Base-by-base conservation (phyloP, 2,888 invertebrate species). In the Magallana nippona region DNA sequence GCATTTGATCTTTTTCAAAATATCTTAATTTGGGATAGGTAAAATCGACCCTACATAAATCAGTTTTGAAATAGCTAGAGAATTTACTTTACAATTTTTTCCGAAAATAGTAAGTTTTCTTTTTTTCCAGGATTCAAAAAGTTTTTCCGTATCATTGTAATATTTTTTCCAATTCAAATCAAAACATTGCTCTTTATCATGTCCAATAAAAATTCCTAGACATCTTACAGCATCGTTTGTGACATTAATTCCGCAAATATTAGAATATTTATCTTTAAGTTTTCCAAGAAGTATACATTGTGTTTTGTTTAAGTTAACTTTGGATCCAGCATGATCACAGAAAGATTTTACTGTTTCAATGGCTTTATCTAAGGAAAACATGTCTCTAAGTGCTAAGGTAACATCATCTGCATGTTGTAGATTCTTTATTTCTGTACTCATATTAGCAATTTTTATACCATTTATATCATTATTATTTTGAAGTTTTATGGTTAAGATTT, bases 281-380 rank as follows among this genome's bases (percentile, higher is more conserved):
- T 22, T 62, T 10, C 19, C 62, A n/a, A 62, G n/a, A 1, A 62
- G 19, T 62, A 62, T 62, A 62, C 62, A n/a, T 62, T 62, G 19
- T 62, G 62, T 62, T n/a, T 62, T 62, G 22, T 19, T 62, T 19
- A 62, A n/a, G 22, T 62, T 62, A 19, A 62, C n/a, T 62, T 62
- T 19, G 1, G 62, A 62, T 19, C 62, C 62, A 62, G 62, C 62
- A 11, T 62, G 19, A 10, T 62, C 22, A n/a, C 62, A 62, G 10
- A 62, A 58, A 58, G 1, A n/a, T 13, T 58, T 15, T n/a, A 58
- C 58, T n/a, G 17, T 58, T 58, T 58, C 58, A 58, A 58, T 58
- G 15, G 58, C 13, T 58, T 15, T 13, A 3, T 58, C 58, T 58
- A 58, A n/a, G 15, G 58, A 13, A 32, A 32, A 2, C 11, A 62